Evolutionary conservation across 2,888 invertebrate genomes (phyloP).

Genomic region (Nomada goodeniana): DNA sequence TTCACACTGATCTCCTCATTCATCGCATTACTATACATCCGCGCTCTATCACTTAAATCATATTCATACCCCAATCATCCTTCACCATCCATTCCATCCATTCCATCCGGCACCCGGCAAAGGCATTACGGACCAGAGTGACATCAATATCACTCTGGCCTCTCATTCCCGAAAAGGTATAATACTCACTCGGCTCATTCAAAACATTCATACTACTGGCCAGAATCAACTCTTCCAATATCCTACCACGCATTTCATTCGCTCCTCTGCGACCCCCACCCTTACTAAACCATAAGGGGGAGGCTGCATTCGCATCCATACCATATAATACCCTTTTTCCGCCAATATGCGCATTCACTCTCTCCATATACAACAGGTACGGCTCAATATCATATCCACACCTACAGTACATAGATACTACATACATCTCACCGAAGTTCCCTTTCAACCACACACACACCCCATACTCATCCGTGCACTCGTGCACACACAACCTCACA

Average conservation of each 20-base stretch:
- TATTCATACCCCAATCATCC: conserved; percentile 14
- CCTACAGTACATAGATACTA: conserved; percentile 51
- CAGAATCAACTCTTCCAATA: not conserved
- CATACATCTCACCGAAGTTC: conserved; percentile 20
- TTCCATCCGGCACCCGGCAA: not conserved
- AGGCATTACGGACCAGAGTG: not conserved
- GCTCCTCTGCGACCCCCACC: not conserved
- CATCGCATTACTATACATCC: not conserved
- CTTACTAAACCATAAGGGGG: conserved; percentile 59
- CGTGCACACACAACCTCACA: conserved; percentile 26
- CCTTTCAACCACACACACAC: conserved; percentile 58
- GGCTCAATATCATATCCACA: conserved; percentile 15
- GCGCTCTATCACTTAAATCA: not conserved
- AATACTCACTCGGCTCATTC: conserved; percentile 23
- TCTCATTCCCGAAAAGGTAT: not conserved
- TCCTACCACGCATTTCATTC: conserved; percentile 4
- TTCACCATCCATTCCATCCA: conserved; percentile 27
- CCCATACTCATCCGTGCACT: conserved; percentile 22
- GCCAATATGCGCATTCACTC: not conserved
- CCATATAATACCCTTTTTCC: conserved; percentile 43
- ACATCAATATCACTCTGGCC: conserved; percentile 40
- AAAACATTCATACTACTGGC: conserved; percentile 6
- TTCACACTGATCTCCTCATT: not conserved
- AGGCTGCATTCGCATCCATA: conserved; percentile 68
- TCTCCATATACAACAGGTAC: conserved; percentile 20